A percentile compares a stretch with the other conserved stretches of the same genome.
These are phyloP conservation scores for Triplophysa bombifrons DNA, from an alignment of 2,797 vertebrate species.

Conservation along the genomic window DNA sequence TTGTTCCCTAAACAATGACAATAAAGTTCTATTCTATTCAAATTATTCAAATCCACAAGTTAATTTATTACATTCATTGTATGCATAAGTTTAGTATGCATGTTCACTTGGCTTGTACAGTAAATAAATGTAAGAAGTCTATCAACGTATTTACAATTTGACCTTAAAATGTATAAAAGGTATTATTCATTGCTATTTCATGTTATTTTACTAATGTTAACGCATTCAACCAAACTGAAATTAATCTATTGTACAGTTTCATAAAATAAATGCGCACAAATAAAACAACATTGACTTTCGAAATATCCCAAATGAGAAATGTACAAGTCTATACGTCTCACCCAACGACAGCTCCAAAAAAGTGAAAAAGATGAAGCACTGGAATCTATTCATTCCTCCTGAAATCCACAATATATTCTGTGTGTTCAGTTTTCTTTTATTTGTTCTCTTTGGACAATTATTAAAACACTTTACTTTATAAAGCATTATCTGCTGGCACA, in stretches of 20 bases:
- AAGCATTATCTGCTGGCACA: neutral
- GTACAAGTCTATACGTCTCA: slow-evolving; percentile 8
- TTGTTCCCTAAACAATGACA: too few species aligned
- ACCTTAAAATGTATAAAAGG: neutral
- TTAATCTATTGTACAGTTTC: neutral
- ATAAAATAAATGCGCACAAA: neutral
- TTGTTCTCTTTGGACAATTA: neutral
- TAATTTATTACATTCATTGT: too few species aligned
- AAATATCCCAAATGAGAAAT: neutral
- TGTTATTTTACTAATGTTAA: neutral
- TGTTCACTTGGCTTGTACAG: too few species aligned
- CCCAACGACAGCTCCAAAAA: neutral
- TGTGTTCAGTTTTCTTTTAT: neutral
- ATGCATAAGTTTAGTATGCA: too few species aligned
- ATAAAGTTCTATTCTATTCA: too few species aligned
- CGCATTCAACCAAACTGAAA: neutral
- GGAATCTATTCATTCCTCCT: slow-evolving; percentile 5
- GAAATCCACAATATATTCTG: neutral
- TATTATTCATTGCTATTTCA: too few species aligned
- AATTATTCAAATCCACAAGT: too few species aligned
- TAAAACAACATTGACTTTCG: neutral
- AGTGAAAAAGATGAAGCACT: neutral
- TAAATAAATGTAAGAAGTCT: too few species aligned
- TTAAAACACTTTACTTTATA: neutral
- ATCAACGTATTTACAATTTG: neutral